Evolutionary conservation across 2,797 vertebrate species (phyloP).

Genomic region (Xerus rutilus): DNA sequence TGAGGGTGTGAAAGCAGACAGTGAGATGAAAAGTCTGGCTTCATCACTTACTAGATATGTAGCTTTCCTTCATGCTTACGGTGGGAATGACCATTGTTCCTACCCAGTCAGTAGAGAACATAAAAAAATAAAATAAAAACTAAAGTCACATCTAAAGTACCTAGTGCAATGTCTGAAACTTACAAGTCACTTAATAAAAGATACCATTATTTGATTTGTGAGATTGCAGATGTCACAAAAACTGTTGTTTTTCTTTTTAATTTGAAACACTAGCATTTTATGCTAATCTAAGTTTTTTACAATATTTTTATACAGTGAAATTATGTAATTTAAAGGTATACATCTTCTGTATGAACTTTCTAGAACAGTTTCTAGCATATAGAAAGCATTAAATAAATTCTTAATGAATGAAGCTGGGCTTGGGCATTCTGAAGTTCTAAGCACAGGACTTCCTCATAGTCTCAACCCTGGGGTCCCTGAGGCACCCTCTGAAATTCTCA

Average conservation of each 20-base stretch:
- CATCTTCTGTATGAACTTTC: background rate
- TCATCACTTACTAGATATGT: background rate
- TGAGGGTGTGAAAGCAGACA: background rate
- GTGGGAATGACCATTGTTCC: background rate
- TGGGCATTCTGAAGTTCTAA: background rate
- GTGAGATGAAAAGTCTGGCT: background rate
- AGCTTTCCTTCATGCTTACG: background rate
- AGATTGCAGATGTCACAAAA: background rate
- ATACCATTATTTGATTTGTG: background rate
- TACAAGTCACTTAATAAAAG: background rate
- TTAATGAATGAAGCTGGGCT: background rate
- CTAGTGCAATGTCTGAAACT: background rate
- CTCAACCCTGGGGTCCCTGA: background rate
- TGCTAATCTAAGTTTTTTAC: background rate
- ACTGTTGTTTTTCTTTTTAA: background rate
- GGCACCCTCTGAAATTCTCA: background rate
- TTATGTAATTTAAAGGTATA: background rate
- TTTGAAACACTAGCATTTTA: background rate
- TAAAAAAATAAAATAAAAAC: background rate
- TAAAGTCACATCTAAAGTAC: background rate
- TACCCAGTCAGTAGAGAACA: background rate
- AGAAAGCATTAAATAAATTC: background rate
- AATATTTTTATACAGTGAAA: background rate
- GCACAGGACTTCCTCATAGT: rapidly evolving
- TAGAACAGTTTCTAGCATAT: too few relatives aligned